Conservation (phyloP, 2,888 invertebrate species). For the Tachina grossa region DNA sequence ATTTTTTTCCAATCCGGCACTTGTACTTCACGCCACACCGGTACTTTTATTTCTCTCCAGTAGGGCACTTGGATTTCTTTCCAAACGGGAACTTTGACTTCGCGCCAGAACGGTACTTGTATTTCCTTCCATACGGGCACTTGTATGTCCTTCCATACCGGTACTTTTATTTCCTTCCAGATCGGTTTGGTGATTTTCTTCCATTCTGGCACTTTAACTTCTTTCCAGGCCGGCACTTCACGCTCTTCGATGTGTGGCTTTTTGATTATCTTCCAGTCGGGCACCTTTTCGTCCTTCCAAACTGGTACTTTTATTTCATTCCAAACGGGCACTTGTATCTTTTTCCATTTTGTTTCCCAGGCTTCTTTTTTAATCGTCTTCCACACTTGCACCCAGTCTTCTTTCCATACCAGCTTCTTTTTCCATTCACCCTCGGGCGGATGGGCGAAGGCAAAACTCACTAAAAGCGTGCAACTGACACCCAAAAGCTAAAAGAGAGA, state of each 20-base stretch:
- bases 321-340: constrained; percentile 89
- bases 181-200: constrained; percentile 87
- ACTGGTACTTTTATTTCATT: constrained; percentile 89
- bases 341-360: constrained; percentile 88
- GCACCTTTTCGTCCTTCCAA: constrained; percentile 91
- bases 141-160: constrained; percentile 85
- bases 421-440: constrained; percentile 89
- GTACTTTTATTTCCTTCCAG: constrained; percentile 87
- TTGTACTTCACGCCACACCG: constrained; percentile 86
- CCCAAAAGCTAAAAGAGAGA: constrained; percentile 78
- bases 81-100: constrained; percentile 83
- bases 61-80: constrained; percentile 90
- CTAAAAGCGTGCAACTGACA: constrained; percentile 80
- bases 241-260: constrained; percentile 86
- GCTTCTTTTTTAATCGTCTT: constrained; percentile 93
- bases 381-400: constrained; percentile 89
- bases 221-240: constrained; percentile 89
- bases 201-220: constrained; percentile 82
- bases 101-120: constrained; percentile 87
- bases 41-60: constrained; percentile 88
- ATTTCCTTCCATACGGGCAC: constrained; percentile 90
- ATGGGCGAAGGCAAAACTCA: constrained; percentile 80
- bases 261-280: constrained; percentile 88
- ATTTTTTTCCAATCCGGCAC: constrained; percentile 84
- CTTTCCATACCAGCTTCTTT: constrained; percentile 90